Conservation (phyloP, 2,888 invertebrate species). For the Cerceris rybyensis region DNA sequence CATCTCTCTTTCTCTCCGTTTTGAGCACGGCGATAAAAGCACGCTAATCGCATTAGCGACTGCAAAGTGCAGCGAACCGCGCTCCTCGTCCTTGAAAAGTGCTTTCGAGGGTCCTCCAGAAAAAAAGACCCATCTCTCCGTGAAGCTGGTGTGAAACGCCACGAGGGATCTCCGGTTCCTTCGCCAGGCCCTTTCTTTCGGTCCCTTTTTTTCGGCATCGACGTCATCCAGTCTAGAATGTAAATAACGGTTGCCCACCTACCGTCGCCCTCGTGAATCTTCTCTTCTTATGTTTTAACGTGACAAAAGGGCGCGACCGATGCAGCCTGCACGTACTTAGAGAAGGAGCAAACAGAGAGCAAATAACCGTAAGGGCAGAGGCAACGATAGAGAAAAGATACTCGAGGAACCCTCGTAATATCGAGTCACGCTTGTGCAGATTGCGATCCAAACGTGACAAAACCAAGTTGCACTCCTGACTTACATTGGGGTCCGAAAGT, state of each 20-base stretch:
- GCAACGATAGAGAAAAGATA: no score
- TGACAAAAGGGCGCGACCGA: conserved; percentile 23
- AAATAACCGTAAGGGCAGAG: neutral
- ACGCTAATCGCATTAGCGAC: conserved; percentile 73
- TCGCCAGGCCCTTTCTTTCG: conserved; percentile 18
- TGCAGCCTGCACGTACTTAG: neutral
- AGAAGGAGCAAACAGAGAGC: neutral
- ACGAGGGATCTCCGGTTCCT: conserved; percentile 16
- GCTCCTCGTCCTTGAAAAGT: conserved; percentile 51
- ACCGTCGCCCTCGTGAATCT: conserved; percentile 19
- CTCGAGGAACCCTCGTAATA: no score
- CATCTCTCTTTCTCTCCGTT: conserved; percentile 1
- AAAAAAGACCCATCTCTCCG: conserved; percentile 39
- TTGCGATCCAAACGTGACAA: neutral
- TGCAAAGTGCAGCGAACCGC: conserved; percentile 65
- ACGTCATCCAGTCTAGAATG: conserved; percentile 49
- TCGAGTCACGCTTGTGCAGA: no score
- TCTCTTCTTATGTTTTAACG: conserved; percentile 30
- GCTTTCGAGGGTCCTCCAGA: conserved; percentile 39
- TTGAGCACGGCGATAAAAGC: conserved; percentile 65
- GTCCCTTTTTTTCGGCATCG: conserved; percentile 24
- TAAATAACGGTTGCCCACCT: conserved; percentile 64
- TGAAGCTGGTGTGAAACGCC: conserved; percentile 15
- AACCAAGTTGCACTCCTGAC: neutral
- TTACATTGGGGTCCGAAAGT: no score